Evolutionary conservation across 2,888 invertebrate species (phyloP).

Genomic region (Leucania comma): DNA sequence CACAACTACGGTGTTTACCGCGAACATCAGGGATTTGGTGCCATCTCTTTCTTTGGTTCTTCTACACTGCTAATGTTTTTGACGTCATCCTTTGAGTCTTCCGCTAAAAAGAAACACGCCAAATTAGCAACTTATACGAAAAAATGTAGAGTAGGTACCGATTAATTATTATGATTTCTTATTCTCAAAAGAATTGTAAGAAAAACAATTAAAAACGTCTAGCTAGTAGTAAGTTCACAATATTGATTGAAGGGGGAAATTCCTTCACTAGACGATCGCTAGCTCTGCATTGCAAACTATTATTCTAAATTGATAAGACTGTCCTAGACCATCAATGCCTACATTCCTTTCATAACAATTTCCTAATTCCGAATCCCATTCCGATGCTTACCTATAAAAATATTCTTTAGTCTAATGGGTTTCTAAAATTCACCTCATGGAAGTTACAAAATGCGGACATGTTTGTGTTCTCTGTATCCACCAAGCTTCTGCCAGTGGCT

Average conservation of each 20-base stretch:
- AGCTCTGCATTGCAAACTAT: background rate
- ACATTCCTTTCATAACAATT: too few relatives aligned
- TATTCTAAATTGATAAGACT: conserved; percentile 8
- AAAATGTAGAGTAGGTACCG: background rate
- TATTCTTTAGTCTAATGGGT: too few relatives aligned
- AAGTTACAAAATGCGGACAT: too few relatives aligned
- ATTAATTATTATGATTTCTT: background rate
- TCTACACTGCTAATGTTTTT: conserved; percentile 90
- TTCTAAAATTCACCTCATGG: too few relatives aligned
- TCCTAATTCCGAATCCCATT: too few relatives aligned
- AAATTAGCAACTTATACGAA: conserved; percentile 14
- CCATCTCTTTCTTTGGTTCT: conserved; percentile 92
- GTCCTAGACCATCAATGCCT: too few relatives aligned
- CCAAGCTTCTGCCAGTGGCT: too few relatives aligned
- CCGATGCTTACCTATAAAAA: too few relatives aligned
- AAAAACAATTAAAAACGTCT: background rate
- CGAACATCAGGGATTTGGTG: conserved; percentile 92
- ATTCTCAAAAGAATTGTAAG: background rate
- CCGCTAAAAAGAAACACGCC: conserved; percentile 85
- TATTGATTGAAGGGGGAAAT: background rate
- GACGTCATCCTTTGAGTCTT: conserved; percentile 92
- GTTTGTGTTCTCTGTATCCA: too few relatives aligned
- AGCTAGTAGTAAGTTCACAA: background rate
- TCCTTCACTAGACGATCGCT: background rate
- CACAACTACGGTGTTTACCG: conserved; percentile 67